These are phyloP conservation scores for Piezodorus guildinii DNA, from an alignment of 1,140 invertebrate species.

Conservation along the genomic window DNA sequence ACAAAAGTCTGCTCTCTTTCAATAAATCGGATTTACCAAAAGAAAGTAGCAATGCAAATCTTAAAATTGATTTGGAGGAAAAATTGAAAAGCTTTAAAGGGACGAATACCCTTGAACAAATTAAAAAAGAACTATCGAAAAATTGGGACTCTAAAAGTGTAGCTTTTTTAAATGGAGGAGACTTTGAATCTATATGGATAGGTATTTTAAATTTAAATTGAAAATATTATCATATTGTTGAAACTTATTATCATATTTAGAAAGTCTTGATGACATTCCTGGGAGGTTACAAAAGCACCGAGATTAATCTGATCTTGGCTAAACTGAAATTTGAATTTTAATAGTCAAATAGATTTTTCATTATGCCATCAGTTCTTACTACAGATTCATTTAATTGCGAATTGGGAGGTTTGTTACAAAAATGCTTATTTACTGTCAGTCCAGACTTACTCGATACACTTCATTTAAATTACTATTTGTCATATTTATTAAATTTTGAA, in stretches of 20 bases:
- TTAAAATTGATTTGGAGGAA: neutral
- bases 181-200: neutral
- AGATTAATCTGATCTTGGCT: neutral
- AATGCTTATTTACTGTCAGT: no score
- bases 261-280: constrained; percentile 9
- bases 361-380: constrained; percentile 19
- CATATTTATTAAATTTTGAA: no score
- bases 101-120: neutral
- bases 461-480: no score
- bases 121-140: neutral
- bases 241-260: neutral
- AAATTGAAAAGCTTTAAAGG: neutral
- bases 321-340: no score
- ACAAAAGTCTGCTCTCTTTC: no score
- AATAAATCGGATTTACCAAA: no score
- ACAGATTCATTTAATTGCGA: constrained; percentile 22
- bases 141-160: neutral
- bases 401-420: constrained; percentile 6
- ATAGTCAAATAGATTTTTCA: no score
- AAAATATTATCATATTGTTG: no score
- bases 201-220: neutral
- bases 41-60: no score
- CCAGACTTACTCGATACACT: no score
- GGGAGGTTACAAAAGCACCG: constrained; percentile 4
- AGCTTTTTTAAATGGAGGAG: neutral